phyloP scores from a whole-genome alignment of 2,888 invertebrate species.

The Rapana venosa region DNA sequence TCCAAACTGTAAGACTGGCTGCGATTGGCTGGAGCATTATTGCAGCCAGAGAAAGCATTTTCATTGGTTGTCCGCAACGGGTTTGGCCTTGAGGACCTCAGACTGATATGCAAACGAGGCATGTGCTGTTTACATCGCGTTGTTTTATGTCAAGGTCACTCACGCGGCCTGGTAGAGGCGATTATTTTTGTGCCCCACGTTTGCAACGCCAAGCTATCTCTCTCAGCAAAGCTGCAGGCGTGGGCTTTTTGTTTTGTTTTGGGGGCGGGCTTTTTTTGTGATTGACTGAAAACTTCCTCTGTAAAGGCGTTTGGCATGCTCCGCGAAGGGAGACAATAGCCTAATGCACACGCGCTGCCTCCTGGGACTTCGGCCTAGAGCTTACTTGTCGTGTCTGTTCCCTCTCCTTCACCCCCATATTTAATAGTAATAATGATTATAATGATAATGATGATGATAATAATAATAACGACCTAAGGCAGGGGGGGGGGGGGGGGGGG shows the following conservation, averaged over 20 bases:
- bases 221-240: background rate
- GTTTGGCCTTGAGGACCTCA: conserved; percentile 56
- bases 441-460: no score
- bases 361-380: no score
- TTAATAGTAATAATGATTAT: no score
- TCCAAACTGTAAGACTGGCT: conserved; percentile 46
- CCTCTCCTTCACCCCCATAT: no score
- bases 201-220: background rate
- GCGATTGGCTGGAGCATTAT: conserved; percentile 56
- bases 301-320: no score
- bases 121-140: conserved; percentile 62
- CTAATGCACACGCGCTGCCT: no score
- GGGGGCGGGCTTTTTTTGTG: background rate
- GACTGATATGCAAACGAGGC: conserved; percentile 61
- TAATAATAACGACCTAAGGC: no score
- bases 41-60: conserved; percentile 34
- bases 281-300: no score
- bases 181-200: conserved; percentile 2
- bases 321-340: no score
- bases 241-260: background rate
- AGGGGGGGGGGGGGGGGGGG: no score
- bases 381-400: no score
- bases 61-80: conserved; percentile 55
- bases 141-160: conserved; percentile 58
- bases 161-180: background rate